Percentiles rank a stretch among this genome's conserved stretches.
phyloP scores from a whole-genome alignment of 2,797 vertebrate genomes.

The Moxostoma hubbsi region DNA sequence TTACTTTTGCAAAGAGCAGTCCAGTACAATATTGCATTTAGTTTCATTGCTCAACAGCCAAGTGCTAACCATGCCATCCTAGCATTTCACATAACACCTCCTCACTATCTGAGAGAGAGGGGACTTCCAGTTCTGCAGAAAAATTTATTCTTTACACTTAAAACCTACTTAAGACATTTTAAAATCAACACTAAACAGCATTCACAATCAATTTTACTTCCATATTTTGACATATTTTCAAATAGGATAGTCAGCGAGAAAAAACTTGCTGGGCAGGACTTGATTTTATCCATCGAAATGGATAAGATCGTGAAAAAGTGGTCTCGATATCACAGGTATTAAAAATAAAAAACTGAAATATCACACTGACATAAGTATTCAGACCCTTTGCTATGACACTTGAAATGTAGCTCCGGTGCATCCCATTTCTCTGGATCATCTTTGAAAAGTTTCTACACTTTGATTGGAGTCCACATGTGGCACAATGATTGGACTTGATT shows the following conservation, averaged over 20 bases:
- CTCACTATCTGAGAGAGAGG: slow-evolving; percentile 51
- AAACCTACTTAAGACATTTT: slow-evolving; percentile 5
- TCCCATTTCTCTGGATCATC: no score
- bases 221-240: no score
- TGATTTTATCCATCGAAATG: neutral
- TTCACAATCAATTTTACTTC: neutral
- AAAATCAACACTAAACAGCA: neutral
- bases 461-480: no score
- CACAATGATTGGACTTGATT: no score
- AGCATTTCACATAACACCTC: slow-evolving; percentile 40
- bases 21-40: slow-evolving; percentile 30
- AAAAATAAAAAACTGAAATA: no score
- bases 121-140: slow-evolving; percentile 42
- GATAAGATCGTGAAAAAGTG: no score
- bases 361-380: no score
- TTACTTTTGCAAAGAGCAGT: slow-evolving; percentile 33
- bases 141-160: slow-evolving; percentile 44
- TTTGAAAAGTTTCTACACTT: no score
- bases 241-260: neutral
- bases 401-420: no score
- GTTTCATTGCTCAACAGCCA: slow-evolving; percentile 35
- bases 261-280: neutral
- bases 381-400: no score
- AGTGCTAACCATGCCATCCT: slow-evolving; percentile 29
- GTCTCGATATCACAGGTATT: no score